Evolutionary conservation across 1,140 invertebrate species (phyloP).

Genomic region (Lasioglossum baleicum): DNA sequence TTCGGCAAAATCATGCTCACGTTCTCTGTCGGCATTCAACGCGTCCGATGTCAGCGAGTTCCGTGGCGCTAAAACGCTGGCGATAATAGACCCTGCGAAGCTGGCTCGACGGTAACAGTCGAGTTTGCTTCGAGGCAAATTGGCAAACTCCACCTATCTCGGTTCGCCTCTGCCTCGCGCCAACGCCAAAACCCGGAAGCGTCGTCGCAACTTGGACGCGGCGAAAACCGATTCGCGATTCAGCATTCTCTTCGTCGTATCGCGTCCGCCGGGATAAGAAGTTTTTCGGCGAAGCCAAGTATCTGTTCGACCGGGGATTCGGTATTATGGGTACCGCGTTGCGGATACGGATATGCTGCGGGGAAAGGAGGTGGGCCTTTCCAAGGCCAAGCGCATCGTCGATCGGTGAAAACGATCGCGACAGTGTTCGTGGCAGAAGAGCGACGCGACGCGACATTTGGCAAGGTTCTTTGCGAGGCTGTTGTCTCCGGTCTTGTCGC

Average conservation of each 20-base stretch:
- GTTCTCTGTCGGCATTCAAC: not conserved
- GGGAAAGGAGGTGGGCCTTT: not conserved
- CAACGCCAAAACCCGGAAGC: not conserved
- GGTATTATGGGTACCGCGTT: too few relatives aligned
- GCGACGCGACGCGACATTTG: constrained; percentile 5
- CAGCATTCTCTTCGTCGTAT: not conserved
- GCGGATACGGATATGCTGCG: not conserved
- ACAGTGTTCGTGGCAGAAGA: not conserved
- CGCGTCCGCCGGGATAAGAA: not conserved
- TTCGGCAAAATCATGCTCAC: not conserved
- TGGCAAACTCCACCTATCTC: not conserved
- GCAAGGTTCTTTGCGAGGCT: not conserved
- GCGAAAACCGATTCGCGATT: not conserved
- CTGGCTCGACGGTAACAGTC: not conserved
- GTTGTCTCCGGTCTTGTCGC: not conserved
- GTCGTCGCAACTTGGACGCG: not conserved
- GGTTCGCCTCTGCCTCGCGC: not conserved
- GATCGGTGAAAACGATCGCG: not conserved
- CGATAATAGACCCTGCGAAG: not conserved
- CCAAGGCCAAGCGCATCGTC: not conserved
- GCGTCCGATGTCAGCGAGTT: too few relatives aligned
- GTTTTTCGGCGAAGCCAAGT: too few relatives aligned
- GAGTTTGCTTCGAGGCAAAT: not conserved
- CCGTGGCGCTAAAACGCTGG: not conserved
- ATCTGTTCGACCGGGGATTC: not conserved